Conservation (phyloP, 2,113 vertebrate genomes). For the Halcyon malimbica region DNA sequence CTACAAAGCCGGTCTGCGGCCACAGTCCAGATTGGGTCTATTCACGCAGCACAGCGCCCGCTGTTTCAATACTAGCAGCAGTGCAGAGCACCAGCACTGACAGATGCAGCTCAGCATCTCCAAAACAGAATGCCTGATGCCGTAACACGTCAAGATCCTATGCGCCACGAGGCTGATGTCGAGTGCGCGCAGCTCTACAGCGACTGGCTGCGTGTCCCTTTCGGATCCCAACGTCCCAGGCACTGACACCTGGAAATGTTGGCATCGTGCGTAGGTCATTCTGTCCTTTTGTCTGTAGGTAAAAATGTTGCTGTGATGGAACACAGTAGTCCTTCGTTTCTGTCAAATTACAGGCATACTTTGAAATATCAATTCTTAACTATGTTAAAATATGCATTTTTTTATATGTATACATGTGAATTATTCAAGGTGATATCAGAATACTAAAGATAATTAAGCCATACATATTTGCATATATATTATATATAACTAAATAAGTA, state of each 20-base stretch:
- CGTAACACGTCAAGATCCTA: too few species aligned
- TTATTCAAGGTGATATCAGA: slow-evolving; percentile 72
- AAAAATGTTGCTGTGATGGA: slow-evolving; percentile 26
- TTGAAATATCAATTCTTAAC: slow-evolving; percentile 60
- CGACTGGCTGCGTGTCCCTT: not conserved
- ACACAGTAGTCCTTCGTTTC: slow-evolving; percentile 8
- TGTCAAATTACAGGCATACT: slow-evolving; percentile 42
- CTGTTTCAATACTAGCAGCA: not conserved
- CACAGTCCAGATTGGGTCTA: not conserved
- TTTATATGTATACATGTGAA: slow-evolving; percentile 70
- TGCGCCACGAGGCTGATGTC: too few species aligned
- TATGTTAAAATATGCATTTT: slow-evolving; percentile 68
- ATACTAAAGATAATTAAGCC: slow-evolving; percentile 78
- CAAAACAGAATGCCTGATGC: not conserved
- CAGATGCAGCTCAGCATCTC: not conserved
- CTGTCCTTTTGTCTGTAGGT: not conserved
- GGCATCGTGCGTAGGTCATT: not conserved
- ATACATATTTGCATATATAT: slow-evolving; percentile 78
- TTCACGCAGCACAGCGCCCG: not conserved
- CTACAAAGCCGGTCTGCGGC: not conserved
- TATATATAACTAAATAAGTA: slow-evolving; percentile 76
- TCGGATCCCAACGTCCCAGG: not conserved
- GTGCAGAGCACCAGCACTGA: not conserved
- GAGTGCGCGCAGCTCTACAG: not conserved
- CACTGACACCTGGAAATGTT: not conserved